Conservation (phyloP, 2,888 invertebrate genomes). For the Venusia cambrica region DNA sequence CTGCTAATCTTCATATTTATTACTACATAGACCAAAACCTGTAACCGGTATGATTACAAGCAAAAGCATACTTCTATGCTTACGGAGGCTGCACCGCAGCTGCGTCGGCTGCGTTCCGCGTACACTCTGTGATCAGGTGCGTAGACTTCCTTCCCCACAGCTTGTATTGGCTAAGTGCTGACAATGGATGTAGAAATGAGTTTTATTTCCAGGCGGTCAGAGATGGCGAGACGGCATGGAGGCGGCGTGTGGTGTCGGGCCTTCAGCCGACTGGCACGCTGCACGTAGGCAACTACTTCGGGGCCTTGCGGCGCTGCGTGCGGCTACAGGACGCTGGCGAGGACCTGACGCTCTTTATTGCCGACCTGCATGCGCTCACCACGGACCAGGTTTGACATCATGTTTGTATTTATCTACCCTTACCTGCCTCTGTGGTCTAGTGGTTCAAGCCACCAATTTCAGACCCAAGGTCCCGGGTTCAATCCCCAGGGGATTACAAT, state of each 20-base stretch:
- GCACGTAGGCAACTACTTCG: slow-evolving; percentile 98
- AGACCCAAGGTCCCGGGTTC: too few species aligned
- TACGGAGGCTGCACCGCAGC: slow-evolving; percentile 7
- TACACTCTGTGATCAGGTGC: slow-evolving; percentile 13
- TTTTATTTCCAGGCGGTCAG: too few species aligned
- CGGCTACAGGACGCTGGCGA: slow-evolving; percentile 87
- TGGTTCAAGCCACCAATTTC: too few species aligned
- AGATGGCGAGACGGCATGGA: slow-evolving; percentile 20
- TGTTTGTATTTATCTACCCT: too few species aligned
- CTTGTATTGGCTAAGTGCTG: too few species aligned
- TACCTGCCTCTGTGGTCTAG: too few species aligned
- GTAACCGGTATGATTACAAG: slow-evolving; percentile 6
- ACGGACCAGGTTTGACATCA: slow-evolving; percentile 70
- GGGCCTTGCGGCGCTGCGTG: slow-evolving; percentile 94
- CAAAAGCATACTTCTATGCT: slow-evolving; percentile 6
- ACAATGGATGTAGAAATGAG: too few species aligned
- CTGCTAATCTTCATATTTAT: too few species aligned
- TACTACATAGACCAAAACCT: too few species aligned
- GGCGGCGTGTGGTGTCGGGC: slow-evolving; percentile 90
- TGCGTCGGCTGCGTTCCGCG: slow-evolving; percentile 1
- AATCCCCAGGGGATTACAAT: too few species aligned
- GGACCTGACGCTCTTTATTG: slow-evolving; percentile 90
- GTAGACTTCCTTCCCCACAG: too few species aligned
- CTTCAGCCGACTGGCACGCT: slow-evolving; percentile 97
- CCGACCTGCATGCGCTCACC: slow-evolving; percentile 96